A percentile compares a stretch with the other conserved stretches of the same genome.
Conservation (phyloP, 2,797 vertebrate genomes). For the Aphelocoma californica region DNA sequence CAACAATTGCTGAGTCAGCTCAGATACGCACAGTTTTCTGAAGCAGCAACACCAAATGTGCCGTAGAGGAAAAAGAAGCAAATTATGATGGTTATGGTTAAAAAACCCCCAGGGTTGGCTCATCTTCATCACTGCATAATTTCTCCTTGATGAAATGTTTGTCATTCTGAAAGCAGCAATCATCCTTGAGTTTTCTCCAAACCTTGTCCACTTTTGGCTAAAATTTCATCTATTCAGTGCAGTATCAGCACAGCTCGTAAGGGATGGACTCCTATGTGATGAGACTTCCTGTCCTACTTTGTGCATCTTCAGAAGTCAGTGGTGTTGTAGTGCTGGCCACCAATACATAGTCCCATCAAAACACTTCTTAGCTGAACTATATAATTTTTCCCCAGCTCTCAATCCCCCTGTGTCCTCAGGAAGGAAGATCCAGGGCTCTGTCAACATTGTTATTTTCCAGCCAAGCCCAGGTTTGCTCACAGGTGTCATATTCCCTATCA, state of each 20-base stretch:
- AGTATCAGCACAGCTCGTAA: neutral
- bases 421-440: neutral
- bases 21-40: neutral
- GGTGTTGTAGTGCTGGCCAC: neutral
- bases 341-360: accelerated
- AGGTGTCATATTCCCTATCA: neutral
- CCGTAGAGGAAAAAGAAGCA: neutral
- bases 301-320: neutral
- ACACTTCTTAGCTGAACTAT: neutral
- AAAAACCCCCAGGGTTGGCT: neutral
- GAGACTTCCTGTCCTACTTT: neutral
- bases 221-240: neutral
- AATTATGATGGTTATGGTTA: neutral
- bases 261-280: neutral
- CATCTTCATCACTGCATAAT: neutral
- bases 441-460: accelerated
- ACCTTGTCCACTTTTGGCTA: neutral
- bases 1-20: neutral
- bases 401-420: neutral
- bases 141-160: neutral
- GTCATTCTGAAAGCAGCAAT: neutral
- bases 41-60: neutral
- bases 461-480: neutral
- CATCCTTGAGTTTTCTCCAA: neutral
- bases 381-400: neutral